Base-by-base conservation (phyloP, 1,140 invertebrate genomes). In the Drosophila obscura region DNA sequence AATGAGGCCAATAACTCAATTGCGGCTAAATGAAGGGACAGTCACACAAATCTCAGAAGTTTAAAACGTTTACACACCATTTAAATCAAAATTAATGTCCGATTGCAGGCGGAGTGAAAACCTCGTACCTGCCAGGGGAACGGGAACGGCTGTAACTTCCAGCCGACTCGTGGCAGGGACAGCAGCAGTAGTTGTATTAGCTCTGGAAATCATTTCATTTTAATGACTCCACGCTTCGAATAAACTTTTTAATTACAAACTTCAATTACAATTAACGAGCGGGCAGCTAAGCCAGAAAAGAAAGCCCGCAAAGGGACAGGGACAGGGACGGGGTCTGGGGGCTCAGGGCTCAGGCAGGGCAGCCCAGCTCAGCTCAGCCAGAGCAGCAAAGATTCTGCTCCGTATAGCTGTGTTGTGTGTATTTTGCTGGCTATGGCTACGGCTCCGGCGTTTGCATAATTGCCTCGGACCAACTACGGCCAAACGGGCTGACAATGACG, bases 221-320 rank as follows among this genome's bases (percentile, higher is more conserved):
- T 87, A 87, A 85, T 87, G 82, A 74, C 73, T 77, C 59, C 49
- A 81, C 74, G 78, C 74, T 76, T 75, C 74, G 71, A 59, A 78
- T 85, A 85, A 85, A 85, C 82, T 85, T 87, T 85, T 87, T 85
- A 85, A 85, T 87, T 85, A 87, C 82, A 85, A 87, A 85, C 82
- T 85, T 85, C 82, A 85, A 85, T 85, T 87, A 87, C 82, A 85
- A 85, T 85, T 85, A 87, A 81, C 75, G 78, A 85, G 71, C 78
- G 60, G 50, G 50, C 5, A 51, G 60, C 74, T 19, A 61, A 62
- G 65, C 57, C 73, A 44, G 58, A 65, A 73, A 80, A 69, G 58
- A 60, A 71, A 57, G 52, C 26, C 46, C 43, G 56, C 15, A 44
- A 60, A 52, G 63, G 59, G 57, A 46, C 43, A 63, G 28, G 61